Evolutionary conservation across 2,113 vertebrate genomes (phyloP).

Genomic region (Thryonomys swinderianus): DNA sequence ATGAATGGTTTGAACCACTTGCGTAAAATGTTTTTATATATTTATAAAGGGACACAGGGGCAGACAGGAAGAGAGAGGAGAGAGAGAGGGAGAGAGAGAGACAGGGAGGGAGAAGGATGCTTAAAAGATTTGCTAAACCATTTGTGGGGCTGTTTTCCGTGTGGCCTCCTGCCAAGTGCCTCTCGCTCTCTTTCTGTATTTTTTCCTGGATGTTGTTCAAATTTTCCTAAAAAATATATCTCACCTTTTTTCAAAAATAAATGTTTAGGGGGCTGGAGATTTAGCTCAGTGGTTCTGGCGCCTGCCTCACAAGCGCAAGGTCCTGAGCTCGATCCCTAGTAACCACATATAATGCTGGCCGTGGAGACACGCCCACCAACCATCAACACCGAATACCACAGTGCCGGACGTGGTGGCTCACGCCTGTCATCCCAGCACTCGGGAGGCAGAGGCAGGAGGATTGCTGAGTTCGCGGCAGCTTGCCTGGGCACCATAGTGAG

Average conservation of each 20-base stretch:
- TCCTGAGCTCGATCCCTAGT: too few species aligned
- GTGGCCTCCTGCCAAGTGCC: not conserved
- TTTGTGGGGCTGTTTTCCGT: accelerated
- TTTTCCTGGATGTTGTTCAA: not conserved
- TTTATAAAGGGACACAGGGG: constrained; percentile 67
- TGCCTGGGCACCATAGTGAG: too few species aligned
- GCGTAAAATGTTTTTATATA: constrained; percentile 65
- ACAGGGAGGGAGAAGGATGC: not conserved
- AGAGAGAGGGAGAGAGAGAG: not conserved
- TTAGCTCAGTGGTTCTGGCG: too few species aligned
- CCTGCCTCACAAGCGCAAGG: too few species aligned
- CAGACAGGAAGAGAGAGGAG: not conserved
- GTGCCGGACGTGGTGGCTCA: too few species aligned
- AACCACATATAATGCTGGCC: too few species aligned
- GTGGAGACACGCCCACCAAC: too few species aligned
- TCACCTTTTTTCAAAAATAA: not conserved
- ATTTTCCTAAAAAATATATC: not conserved
- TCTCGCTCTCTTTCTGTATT: not conserved
- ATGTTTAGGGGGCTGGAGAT: too few species aligned
- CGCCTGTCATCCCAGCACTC: too few species aligned
- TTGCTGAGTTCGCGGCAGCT: too few species aligned
- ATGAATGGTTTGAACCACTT: constrained; percentile 68
- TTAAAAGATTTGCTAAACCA: not conserved
- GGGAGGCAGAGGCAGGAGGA: too few species aligned
- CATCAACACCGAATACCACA: too few species aligned